Evolutionary conservation across 2,888 invertebrate genomes (phyloP).

Genomic region (Pteria penguin): DNA sequence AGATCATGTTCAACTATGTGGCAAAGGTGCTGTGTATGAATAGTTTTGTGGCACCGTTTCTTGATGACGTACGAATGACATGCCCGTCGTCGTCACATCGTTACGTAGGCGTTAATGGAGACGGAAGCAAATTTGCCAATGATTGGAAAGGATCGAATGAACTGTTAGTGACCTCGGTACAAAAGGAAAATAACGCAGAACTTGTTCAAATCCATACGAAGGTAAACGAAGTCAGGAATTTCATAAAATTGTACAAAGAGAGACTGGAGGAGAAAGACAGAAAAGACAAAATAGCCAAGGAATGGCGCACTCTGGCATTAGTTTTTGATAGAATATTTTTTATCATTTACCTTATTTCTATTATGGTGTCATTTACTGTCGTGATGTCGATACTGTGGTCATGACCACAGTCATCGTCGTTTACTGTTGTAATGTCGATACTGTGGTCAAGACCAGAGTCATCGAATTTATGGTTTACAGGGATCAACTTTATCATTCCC

Average conservation of each 20-base stretch:
- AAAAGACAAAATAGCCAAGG: conserved; percentile 71
- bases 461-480: not conserved
- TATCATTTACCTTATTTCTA: conserved; percentile 73
- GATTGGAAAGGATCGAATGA: conserved; percentile 61
- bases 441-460: conserved; percentile 34
- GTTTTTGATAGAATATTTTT: conserved; percentile 78
- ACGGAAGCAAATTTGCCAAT: conserved; percentile 58
- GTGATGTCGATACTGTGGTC: conserved; percentile 63
- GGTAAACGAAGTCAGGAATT: conserved; percentile 67
- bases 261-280: conserved; percentile 74
- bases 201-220: conserved; percentile 65
- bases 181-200: conserved; percentile 55
- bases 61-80: conserved; percentile 56
- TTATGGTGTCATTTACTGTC: conserved; percentile 73
- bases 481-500: not conserved
- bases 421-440: conserved; percentile 69
- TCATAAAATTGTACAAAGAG: conserved; percentile 64
- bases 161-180: conserved; percentile 44
- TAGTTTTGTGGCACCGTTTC: conserved; percentile 66
- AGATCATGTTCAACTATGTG: conserved; percentile 75
- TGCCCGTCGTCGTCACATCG: conserved; percentile 45
- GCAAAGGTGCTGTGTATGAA: conserved; percentile 75
- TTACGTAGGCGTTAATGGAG: conserved; percentile 63
- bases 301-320: conserved; percentile 78
- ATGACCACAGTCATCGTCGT: conserved; percentile 45